Evolutionary conservation across 2,113 vertebrate genomes (phyloP), one percentile per base, ranked within the genome.

Genomic region (Acrocephalus arundinaceus): DNA sequence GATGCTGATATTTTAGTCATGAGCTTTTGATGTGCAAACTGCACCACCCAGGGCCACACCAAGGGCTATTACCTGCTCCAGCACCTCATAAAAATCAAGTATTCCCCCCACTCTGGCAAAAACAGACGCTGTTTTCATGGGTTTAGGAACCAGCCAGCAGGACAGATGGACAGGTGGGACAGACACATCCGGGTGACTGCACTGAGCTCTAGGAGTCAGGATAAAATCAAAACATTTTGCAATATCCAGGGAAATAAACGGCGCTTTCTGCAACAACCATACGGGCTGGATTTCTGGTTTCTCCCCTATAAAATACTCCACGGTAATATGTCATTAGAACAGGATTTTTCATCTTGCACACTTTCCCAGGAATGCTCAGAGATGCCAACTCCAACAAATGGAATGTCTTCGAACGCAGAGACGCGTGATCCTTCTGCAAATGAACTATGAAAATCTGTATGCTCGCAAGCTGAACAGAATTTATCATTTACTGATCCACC

Each of bases 401-500:
- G 41, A 93, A 72, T 6, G 2, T 46, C 90, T 93, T 89, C 85
- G 88, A 78, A 89, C 0, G 24, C 81, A 93, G 85, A 61, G 82
- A 52, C 22, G 55, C 48, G 71, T 14, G 54, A 76, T 91, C 75
- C 92, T 95, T 91, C 83, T 87, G 75, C 58, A 89, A 93, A 94
- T 88, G 75, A 90, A 57, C 70, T 91, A 66, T 82, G 80, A 87
- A 96, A 97, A 95, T 93, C 67, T 87, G 89, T 80, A 68, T 66
- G 89, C 85, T 92, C 90, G 71, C n/a, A 92, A 93, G 86, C 80
- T 87, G 93, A 97, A 90, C 91, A 93, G 83, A 93, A 94, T 94
- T 92, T 90, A 97, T 92, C 93, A 95, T 93, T 96, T 91, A 85
- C 94, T 93, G 93, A 87, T 91, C 90, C 6, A 6, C 67, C 70